Conservation (phyloP, 2,113 vertebrate genomes). For the Dinomys branickii region DNA sequence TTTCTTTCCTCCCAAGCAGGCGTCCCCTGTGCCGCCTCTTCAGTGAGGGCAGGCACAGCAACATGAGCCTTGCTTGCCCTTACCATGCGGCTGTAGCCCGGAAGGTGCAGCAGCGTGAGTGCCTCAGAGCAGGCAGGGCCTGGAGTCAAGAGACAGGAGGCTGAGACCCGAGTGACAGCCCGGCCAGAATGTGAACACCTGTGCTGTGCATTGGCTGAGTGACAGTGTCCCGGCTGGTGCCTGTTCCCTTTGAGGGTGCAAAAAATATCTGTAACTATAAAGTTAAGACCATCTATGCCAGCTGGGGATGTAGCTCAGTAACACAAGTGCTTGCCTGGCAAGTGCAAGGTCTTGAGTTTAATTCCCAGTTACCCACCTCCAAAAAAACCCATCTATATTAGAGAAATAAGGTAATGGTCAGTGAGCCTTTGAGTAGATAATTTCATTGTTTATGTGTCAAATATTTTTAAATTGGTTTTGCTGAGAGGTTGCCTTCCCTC, state of each 20-base stretch:
- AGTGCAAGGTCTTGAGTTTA: too few species aligned
- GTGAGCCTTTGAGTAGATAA: neutral
- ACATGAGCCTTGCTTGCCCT: neutral
- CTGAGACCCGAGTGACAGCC: neutral
- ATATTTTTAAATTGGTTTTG: conserved; percentile 70
- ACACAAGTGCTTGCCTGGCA: too few species aligned
- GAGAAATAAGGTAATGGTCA: neutral
- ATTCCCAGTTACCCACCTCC: too few species aligned
- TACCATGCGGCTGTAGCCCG: neutral
- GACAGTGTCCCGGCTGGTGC: neutral
- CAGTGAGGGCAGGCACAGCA: neutral
- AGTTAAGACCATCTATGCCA: neutral
- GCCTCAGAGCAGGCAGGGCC: too few species aligned
- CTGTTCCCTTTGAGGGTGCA: neutral
- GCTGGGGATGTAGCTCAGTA: neutral
- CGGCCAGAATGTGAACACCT: neutral
- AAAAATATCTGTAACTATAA: neutral
- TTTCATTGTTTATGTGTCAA: conserved; percentile 63
- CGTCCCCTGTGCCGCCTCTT: neutral
- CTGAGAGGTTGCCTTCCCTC: conserved; percentile 61
- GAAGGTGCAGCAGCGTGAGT: neutral
- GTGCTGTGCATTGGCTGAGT: neutral
- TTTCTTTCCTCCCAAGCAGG: neutral
- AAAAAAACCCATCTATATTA: neutral
- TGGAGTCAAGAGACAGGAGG: neutral